Evolutionary conservation across 1,140 invertebrate genomes (phyloP), one percentile per base, ranked within the genome.

Genomic region (Cepaea nemoralis): DNA sequence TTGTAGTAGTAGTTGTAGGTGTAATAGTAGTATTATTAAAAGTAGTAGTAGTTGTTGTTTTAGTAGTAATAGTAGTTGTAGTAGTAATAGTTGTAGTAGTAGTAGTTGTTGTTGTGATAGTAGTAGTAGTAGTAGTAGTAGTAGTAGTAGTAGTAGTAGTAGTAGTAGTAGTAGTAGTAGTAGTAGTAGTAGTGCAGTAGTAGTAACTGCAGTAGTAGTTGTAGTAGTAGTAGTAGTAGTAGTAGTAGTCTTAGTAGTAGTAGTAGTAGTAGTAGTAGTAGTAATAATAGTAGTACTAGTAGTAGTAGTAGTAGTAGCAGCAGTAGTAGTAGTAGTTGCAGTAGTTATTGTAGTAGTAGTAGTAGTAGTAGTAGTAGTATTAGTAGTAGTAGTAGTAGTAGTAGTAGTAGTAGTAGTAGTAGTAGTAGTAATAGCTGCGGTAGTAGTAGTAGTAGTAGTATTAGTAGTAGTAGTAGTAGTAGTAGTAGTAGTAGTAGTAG

Each of bases 141-240:
- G 67, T 31, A 70, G 67, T 70, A 33, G n/a, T 70, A 70, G 67
- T 70, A 70, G 31, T 70, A 14, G n/a, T 70, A 70, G 67, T 70
- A 70, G 31, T 33, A 70, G 31, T 70, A 33, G 67, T 70, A 70
- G 67, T 70, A 70, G 39, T 70, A 70, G 67, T 70, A 70, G 67
- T 33, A 33, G 67, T 33, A 70, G 67, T 70, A 70, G 31, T 70
- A 70, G 67, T 70, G 66, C 24, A 74, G 35, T 74, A 3, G 16
- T 39, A 37, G 33, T n/a, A 1, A 37, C 19, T 14, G 71, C 39
- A 42, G 24, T 3, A 37, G 66, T 35, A 70, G 67, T 40, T 10
- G 67, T 70, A 70, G 67, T 39, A 39, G 1, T 37, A 39, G 24
- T 70, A 70, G 12, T 70, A 40, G 67, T 70, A 70, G 31, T 27